Evolutionary conservation across 2,113 vertebrate species (phyloP).

Genomic region (Fulica atra): DNA sequence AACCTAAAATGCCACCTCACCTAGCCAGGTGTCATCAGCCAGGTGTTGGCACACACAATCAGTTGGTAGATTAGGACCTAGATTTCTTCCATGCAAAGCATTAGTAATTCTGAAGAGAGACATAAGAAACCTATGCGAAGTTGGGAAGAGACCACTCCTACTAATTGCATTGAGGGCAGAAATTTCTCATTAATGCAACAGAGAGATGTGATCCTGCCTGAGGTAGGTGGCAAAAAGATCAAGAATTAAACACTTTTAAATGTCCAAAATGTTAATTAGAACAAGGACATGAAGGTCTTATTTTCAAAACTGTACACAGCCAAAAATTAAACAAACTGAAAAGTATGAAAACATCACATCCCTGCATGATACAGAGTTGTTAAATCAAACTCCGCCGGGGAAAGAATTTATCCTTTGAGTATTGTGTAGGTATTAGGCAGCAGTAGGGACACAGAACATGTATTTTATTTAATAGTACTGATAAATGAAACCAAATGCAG

Average conservation of each 20-base stretch:
- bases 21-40: not conserved
- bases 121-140: not conserved
- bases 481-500: constrained; percentile 52
- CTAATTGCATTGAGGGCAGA: not conserved
- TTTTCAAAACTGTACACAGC: not conserved
- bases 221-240: constrained; percentile 36
- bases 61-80: not conserved
- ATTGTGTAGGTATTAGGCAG: not conserved
- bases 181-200: not conserved
- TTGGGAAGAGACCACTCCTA: not conserved
- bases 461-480: not conserved
- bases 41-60: not conserved
- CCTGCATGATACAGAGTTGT: not conserved
- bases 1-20: rapidly evolving
- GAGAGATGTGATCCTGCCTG: not conserved
- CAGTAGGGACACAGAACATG: not conserved
- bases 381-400: not conserved
- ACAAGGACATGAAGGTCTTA: constrained; percentile 12
- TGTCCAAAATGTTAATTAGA: not conserved
- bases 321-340: not conserved
- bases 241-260: constrained; percentile 27
- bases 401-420: not conserved
- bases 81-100: not conserved
- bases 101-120: not conserved
- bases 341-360: not conserved